Conservation (phyloP, 1,140 invertebrate genomes). For the Neodiprion lecontei region DNA sequence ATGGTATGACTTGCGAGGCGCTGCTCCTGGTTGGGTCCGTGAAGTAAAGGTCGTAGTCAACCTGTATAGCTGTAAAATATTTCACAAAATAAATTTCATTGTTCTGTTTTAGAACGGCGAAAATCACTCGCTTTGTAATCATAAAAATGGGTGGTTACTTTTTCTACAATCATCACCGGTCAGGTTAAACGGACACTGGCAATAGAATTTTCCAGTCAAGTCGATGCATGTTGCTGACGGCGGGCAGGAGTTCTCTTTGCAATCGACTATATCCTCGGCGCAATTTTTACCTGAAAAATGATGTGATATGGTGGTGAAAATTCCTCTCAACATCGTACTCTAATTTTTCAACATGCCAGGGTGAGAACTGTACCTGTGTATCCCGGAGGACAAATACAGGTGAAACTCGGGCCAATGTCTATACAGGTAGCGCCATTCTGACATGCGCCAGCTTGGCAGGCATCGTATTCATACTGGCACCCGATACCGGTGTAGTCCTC, state of each 20-base stretch:
- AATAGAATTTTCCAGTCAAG: constrained; percentile 90
- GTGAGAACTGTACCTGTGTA: constrained; percentile 67
- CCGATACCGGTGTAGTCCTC: constrained; percentile 86
- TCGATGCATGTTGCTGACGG: constrained; percentile 94
- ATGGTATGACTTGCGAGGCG: constrained; percentile 89
- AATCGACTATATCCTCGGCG: constrained; percentile 91
- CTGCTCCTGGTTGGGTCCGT: constrained; percentile 88
- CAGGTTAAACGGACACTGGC: constrained; percentile 94
- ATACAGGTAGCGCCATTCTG: constrained; percentile 92
- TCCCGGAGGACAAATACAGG: constrained; percentile 85
- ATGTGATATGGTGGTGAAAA: constrained; percentile 10
- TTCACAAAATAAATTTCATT: constrained; percentile 18
- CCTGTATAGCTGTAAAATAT: constrained; percentile 81
- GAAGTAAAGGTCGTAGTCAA: constrained; percentile 95
- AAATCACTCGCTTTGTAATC: not conserved
- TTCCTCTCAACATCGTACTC: not conserved
- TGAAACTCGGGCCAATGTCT: constrained; percentile 84
- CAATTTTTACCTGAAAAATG: constrained; percentile 77
- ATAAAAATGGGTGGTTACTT: constrained; percentile 66
- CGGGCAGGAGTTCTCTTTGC: constrained; percentile 92
- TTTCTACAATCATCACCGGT: constrained; percentile 97
- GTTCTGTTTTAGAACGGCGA: not conserved
- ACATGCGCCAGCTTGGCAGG: constrained; percentile 86
- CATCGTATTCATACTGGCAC: constrained; percentile 93
- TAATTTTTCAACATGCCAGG: constrained; percentile 12